phyloP scores from a whole-genome alignment of 2,888 invertebrate species.

The Ophraella communa region DNA sequence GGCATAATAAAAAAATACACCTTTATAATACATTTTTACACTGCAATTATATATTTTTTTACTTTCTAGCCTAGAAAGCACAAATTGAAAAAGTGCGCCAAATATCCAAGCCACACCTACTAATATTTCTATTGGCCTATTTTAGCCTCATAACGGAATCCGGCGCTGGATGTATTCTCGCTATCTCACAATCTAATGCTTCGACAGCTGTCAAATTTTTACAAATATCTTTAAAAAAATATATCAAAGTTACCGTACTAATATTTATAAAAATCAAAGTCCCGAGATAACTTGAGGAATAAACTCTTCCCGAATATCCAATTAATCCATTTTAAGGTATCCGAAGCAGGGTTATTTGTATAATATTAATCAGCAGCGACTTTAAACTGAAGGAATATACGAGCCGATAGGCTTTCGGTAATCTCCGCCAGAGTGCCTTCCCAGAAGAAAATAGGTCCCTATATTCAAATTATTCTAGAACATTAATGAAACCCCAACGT shows the following conservation, averaged over 20 bases:
- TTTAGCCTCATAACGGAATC: too few species aligned
- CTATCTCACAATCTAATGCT: too few species aligned
- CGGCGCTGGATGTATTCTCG: too few species aligned
- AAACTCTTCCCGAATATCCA: background rate
- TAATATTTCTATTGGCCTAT: too few species aligned
- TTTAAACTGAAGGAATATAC: slow-evolving; percentile 1
- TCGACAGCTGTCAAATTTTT: too few species aligned
- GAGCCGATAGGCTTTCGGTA: slow-evolving; percentile 1
- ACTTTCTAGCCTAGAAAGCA: too few species aligned
- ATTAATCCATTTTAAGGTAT: background rate
- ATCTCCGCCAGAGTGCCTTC: slow-evolving; percentile 12
- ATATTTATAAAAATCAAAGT: background rate
- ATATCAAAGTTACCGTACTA: background rate
- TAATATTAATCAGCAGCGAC: background rate
- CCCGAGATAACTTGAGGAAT: background rate
- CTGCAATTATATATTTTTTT: too few species aligned
- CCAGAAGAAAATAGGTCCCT: slow-evolving; percentile 24
- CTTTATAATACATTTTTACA: too few species aligned
- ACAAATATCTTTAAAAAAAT: too few species aligned
- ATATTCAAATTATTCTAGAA: slow-evolving; percentile 25
- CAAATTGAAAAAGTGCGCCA: too few species aligned
- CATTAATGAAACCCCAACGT: slow-evolving; percentile 23
- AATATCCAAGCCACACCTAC: too few species aligned
- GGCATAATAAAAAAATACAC: too few species aligned
- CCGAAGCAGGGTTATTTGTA: background rate